Conservation (phyloP, 2,797 vertebrate species). For the Picus viridis region DNA sequence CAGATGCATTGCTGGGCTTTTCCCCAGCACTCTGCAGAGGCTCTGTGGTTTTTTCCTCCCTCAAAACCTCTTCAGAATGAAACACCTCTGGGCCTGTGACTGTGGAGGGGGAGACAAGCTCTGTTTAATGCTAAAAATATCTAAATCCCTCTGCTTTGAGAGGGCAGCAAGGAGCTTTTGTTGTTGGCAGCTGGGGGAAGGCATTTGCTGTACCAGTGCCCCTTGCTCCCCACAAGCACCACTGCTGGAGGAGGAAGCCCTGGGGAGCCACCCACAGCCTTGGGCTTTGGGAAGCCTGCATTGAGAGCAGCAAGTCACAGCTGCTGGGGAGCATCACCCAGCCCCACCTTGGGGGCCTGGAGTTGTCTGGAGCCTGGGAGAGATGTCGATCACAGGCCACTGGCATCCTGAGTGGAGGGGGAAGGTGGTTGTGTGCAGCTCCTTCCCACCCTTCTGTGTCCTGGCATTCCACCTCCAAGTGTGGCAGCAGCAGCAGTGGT, state of each 20-base stretch:
- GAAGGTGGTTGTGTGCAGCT: background rate
- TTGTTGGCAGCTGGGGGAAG: background rate
- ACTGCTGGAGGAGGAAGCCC: background rate
- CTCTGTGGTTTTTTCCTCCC: background rate
- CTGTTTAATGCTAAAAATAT: background rate
- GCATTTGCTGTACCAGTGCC: background rate
- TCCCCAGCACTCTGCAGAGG: background rate
- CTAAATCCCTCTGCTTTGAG: background rate
- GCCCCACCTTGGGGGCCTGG: background rate
- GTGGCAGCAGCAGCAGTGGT: background rate
- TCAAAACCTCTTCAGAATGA: background rate
- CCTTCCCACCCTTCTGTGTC: background rate
- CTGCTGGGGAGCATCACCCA: background rate
- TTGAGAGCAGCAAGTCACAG: background rate
- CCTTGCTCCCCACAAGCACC: background rate
- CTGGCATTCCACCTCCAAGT: background rate
- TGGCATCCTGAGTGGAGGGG: background rate
- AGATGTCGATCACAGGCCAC: background rate
- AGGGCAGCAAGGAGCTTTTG: background rate
- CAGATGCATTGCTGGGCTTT: background rate
- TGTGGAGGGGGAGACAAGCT: background rate
- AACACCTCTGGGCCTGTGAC: background rate
- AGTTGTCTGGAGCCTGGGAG: background rate
- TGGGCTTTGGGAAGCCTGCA: background rate
- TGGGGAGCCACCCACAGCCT: rapidly evolving